A percentile compares a stretch with the other conserved stretches of the same genome.
Conservation (phyloP, 2,113 vertebrate species). For the Lepisosteus oculatus region DNA sequence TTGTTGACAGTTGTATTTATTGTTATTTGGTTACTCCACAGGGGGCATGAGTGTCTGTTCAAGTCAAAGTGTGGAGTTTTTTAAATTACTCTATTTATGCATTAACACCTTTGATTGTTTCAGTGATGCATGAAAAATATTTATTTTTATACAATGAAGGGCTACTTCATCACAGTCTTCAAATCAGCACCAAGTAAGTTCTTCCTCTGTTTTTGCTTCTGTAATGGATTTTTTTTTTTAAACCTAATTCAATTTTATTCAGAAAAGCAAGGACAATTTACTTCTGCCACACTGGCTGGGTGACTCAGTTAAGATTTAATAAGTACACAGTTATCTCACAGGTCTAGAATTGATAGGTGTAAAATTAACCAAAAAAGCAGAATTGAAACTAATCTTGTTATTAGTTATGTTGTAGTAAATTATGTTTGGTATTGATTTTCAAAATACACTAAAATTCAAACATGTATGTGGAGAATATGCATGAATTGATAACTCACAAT, state of each 20-base stretch:
- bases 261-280: background rate
- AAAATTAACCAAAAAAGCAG: background rate
- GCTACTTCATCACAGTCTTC: constrained; percentile 39
- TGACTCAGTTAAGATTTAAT: background rate
- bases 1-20: no score
- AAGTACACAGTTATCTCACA: background rate
- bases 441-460: no score
- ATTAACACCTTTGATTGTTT: constrained; percentile 36
- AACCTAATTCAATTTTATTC: background rate
- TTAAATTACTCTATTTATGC: constrained; percentile 31
- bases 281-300: background rate
- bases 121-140: constrained; percentile 50
- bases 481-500: no score
- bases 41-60: constrained; percentile 43
- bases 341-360: background rate
- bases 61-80: constrained; percentile 45
- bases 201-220: background rate
- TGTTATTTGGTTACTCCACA: no score
- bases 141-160: constrained; percentile 45
- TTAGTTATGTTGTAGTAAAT: background rate
- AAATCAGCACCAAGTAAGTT: constrained; percentile 20
- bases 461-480: no score
- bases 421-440: no score
- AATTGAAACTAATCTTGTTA: background rate
- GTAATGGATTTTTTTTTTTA: constrained; percentile 4